Conservation (phyloP, 2,113 vertebrate species). For the Tricholaema leucomelas region DNA sequence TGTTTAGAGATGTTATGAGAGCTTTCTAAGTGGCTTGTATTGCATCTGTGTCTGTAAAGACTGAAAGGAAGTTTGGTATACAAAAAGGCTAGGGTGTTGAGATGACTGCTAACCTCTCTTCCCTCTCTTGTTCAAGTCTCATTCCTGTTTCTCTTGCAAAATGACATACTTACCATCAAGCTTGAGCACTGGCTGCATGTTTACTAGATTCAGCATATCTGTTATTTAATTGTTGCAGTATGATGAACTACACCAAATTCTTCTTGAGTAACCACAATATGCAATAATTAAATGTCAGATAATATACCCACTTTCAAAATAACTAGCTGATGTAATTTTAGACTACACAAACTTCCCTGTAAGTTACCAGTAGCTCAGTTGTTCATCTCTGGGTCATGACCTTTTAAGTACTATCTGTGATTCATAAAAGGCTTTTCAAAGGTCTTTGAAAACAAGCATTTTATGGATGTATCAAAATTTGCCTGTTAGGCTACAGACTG, state of each 20-base stretch:
- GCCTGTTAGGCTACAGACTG: not conserved
- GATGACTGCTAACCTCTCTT: not conserved
- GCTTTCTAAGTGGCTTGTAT: not conserved
- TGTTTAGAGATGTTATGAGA: not conserved
- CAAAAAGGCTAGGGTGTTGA: not conserved
- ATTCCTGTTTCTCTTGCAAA: conserved; percentile 49
- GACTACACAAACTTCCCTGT: not conserved
- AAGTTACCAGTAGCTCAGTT: not conserved
- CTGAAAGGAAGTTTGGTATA: not conserved
- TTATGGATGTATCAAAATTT: not conserved
- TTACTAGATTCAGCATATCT: conserved; percentile 3
- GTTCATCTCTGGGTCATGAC: conserved; percentile 24
- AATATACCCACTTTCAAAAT: conserved; percentile 19
- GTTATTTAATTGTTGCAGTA: conserved; percentile 9
- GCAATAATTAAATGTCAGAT: conserved; percentile 38
- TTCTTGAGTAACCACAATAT: conserved; percentile 39
- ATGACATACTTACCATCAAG: conserved; percentile 1
- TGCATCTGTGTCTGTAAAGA: not conserved
- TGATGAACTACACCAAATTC: conserved; percentile 2
- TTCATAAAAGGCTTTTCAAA: conserved; percentile 30
- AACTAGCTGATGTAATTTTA: conserved; percentile 35
- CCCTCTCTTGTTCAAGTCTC: not conserved
- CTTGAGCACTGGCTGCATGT: not conserved
- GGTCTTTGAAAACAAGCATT: not conserved
- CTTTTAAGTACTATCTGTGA: not conserved